Evolutionary conservation across 1,140 invertebrate species (phyloP).

Genomic region (Cotesia typhae): DNA sequence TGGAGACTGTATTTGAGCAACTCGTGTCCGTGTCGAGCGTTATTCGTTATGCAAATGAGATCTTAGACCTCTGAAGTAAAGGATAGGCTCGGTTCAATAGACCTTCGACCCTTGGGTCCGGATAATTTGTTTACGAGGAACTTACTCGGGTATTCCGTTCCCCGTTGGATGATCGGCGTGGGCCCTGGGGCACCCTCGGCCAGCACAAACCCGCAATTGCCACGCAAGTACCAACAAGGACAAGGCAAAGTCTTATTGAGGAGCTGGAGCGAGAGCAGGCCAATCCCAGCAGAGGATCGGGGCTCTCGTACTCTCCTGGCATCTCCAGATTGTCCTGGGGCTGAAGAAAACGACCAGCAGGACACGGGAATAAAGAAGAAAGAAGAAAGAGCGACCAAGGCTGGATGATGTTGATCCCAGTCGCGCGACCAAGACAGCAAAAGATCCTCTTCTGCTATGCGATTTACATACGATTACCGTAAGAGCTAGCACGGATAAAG

Average conservation of each 20-base stretch:
- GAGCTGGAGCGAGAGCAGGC: neutral
- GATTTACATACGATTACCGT: slow-evolving; percentile 66
- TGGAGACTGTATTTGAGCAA: slow-evolving; percentile 40
- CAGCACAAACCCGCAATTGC: slow-evolving; percentile 1
- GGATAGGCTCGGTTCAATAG: slow-evolving; percentile 65
- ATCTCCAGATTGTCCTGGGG: slow-evolving; percentile 3
- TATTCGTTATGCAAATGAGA: slow-evolving; percentile 63
- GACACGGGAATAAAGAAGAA: slow-evolving; percentile 3
- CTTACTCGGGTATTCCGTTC: slow-evolving; percentile 59
- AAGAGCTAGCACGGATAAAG: slow-evolving; percentile 40
- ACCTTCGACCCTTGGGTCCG: slow-evolving; percentile 65
- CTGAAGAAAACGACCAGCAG: slow-evolving; percentile 1
- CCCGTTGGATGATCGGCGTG: slow-evolving; percentile 31
- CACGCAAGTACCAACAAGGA: neutral
- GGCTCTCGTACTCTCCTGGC: slow-evolving; percentile 6
- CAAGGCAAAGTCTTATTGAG: too few relatives aligned
- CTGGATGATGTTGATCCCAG: slow-evolving; percentile 21
- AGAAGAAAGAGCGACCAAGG: slow-evolving; percentile 11
- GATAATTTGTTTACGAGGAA: slow-evolving; percentile 67
- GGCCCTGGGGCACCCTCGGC: slow-evolving; percentile 48
- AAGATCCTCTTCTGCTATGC: slow-evolving; percentile 52
- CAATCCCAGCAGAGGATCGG: neutral
- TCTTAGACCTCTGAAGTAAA: slow-evolving; percentile 44
- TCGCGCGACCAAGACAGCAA: slow-evolving; percentile 53
- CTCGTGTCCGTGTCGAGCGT: slow-evolving; percentile 45